These are phyloP conservation scores for Pantherophis alleghaniensis DNA, from an alignment of 2,797 vertebrate species.

Conservation along the genomic window DNA sequence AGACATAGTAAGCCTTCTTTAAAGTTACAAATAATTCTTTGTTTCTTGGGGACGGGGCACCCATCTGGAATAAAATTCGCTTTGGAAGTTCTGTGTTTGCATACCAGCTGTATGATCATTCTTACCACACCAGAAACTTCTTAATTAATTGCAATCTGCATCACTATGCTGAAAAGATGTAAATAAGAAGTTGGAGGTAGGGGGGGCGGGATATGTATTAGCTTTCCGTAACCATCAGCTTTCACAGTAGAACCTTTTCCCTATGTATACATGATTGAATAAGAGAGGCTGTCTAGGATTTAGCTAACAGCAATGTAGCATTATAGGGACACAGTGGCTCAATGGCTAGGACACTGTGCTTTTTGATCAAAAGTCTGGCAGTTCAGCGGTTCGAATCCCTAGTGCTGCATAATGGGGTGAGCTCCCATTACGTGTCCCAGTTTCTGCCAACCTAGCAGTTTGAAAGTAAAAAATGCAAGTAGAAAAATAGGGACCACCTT, in stretches of 20 bases:
- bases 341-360: too few relatives aligned
- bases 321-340: neutral
- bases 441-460: too few relatives aligned
- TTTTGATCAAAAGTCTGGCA: too few relatives aligned
- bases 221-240: slow-evolving; percentile 54
- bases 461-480: too few relatives aligned
- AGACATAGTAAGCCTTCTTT: slow-evolving; percentile 71
- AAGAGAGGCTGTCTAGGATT: neutral
- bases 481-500: too few relatives aligned
- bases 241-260: slow-evolving; percentile 60
- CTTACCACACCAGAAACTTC: slow-evolving; percentile 80
- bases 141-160: slow-evolving; percentile 79
- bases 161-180: slow-evolving; percentile 74
- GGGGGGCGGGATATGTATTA: neutral
- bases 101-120: slow-evolving; percentile 78
- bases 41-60: slow-evolving; percentile 62
- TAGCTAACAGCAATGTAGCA: neutral
- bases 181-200: slow-evolving; percentile 63
- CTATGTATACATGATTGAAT: slow-evolving; percentile 2
- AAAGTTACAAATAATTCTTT: slow-evolving; percentile 76
- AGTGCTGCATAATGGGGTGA: too few relatives aligned
- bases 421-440: too few relatives aligned
- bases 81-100: slow-evolving; percentile 79
- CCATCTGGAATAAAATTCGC: slow-evolving; percentile 77
- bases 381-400: too few relatives aligned